A percentile compares a stretch with the other conserved stretches of the same genome.
Conservation (phyloP, 1,140 invertebrate genomes). For the Myzus persicae region DNA sequence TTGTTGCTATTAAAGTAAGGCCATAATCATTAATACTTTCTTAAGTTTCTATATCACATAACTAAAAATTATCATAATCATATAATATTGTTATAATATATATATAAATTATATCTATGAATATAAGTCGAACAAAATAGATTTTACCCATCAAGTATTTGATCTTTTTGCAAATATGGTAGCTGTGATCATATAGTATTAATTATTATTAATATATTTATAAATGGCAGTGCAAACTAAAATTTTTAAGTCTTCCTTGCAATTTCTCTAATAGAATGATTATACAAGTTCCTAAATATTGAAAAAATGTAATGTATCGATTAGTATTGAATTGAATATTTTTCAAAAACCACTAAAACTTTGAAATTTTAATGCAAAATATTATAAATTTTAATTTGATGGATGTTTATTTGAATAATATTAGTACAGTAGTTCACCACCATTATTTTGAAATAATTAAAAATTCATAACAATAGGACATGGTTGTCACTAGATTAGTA, state of each 20-base stretch:
- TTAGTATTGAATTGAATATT: neutral
- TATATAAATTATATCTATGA: neutral
- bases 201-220: neutral
- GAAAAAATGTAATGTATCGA: neutral
- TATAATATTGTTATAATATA: neutral
- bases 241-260: constrained; percentile 4
- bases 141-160: neutral
- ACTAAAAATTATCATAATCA: neutral
- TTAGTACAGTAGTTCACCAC: neutral
- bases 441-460: neutral
- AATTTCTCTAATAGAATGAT: neutral
- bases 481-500: neutral
- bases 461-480: neutral
- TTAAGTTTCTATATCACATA: neutral
- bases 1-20: too few species aligned
- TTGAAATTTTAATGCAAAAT: neutral
- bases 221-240: neutral
- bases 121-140: neutral
- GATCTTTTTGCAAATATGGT: neutral
- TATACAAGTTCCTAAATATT: constrained; percentile 22
- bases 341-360: neutral
- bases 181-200: neutral
- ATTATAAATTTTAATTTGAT: neutral
- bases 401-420: neutral
- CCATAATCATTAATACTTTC: neutral